Conservation (phyloP, 1,140 invertebrate species). For the Tetramorium alpestre region DNA sequence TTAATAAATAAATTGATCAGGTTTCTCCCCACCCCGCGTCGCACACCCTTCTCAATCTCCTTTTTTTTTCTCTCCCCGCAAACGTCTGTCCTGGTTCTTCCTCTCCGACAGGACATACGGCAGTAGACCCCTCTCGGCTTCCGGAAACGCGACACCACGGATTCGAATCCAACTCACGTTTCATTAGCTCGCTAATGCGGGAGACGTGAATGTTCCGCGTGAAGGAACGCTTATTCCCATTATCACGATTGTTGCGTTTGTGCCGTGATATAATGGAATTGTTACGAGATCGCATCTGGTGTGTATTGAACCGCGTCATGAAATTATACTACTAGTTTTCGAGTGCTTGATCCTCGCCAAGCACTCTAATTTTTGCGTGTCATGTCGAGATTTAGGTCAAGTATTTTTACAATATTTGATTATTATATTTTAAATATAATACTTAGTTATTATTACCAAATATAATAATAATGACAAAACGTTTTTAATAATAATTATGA, state of each 20-base stretch:
- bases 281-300: conserved; percentile 16
- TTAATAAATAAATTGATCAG: conserved; percentile 77
- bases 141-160: conserved; percentile 73
- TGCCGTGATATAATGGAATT: conserved; percentile 44
- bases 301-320: background rate
- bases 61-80: background rate
- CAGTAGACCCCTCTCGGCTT: conserved; percentile 49
- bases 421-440: background rate
- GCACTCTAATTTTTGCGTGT: background rate
- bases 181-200: conserved; percentile 73
- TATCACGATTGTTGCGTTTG: conserved; percentile 32
- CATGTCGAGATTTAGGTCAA: conserved; percentile 9
- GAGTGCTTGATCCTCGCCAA: background rate
- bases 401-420: background rate
- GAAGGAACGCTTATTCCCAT: conserved; percentile 56
- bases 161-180: conserved; percentile 71
- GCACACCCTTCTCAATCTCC: conserved; percentile 8
- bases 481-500: too few species aligned
- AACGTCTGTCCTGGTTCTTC: conserved; percentile 4
- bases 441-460: too few species aligned
- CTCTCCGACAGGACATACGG: conserved; percentile 27
- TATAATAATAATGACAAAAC: too few species aligned
- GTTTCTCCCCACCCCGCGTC: conserved; percentile 64
- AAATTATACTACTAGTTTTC: conserved; percentile 21
- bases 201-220: conserved; percentile 57